Evolutionary conservation across 2,888 invertebrate species (phyloP).

Genomic region (Andrena chrysosceles): DNA sequence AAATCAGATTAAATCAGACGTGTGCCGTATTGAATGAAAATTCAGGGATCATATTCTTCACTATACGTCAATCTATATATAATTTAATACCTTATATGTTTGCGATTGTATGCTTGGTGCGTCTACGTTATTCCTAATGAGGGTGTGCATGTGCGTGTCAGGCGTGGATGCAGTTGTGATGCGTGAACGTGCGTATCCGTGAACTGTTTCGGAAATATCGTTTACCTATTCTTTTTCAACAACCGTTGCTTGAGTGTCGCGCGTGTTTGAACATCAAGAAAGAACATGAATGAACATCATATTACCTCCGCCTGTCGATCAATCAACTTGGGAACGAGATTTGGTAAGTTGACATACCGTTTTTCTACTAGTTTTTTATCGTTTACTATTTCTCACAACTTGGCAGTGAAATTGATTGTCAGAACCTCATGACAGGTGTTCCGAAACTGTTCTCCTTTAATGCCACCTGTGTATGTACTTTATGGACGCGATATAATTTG

Average conservation of each 20-base stretch:
- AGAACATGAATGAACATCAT: constrained; percentile 58
- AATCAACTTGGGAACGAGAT: constrained; percentile 31
- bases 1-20: constrained; percentile 8
- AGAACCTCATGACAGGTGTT: not conserved
- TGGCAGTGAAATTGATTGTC: not conserved
- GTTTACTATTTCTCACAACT: not conserved
- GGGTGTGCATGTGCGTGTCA: constrained; percentile 45
- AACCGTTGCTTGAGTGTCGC: constrained; percentile 48
- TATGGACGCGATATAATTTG: not conserved
- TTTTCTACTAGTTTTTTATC: not conserved
- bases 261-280: constrained; percentile 72
- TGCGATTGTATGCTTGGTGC: constrained; percentile 20
- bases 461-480: not conserved
- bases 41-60: constrained; percentile 3
- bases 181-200: constrained; percentile 37
- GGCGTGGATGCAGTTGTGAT: constrained; percentile 34
- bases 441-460: not conserved
- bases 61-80: not conserved
- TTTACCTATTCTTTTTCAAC: constrained; percentile 35
- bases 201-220: constrained; percentile 36
- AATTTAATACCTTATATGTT: constrained; percentile 5
- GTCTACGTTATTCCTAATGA: constrained; percentile 30
- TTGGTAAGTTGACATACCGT: constrained; percentile 57
- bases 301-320: constrained; percentile 20
- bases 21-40: constrained; percentile 4